phyloP scores from a whole-genome alignment of 2,888 invertebrate species.

The Nycteola revayana region DNA sequence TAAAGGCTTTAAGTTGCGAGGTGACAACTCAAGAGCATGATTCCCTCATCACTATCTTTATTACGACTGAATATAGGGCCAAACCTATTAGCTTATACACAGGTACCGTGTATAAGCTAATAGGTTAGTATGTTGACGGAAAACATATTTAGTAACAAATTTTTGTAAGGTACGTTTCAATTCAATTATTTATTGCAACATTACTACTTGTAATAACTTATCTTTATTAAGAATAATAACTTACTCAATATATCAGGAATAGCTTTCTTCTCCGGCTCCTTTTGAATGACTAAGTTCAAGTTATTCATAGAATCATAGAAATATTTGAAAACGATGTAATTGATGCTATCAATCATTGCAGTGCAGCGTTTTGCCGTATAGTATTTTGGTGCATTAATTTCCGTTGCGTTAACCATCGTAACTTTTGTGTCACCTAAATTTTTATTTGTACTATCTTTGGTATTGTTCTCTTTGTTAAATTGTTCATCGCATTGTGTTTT shows the following conservation, averaged over 20 bases:
- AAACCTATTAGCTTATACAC: no score
- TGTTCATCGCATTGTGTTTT: constrained; percentile 41
- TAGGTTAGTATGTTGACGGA: no score
- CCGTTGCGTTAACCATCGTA: constrained; percentile 40
- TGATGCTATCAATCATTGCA: constrained; percentile 40
- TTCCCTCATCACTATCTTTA: no score
- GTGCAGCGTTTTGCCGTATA: constrained; percentile 48
- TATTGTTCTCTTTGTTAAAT: constrained; percentile 19
- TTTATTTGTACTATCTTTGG: neutral
- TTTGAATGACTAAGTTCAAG: constrained; percentile 54
- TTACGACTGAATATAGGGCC: no score
- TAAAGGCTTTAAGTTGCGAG: no score
- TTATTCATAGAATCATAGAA: constrained; percentile 35
- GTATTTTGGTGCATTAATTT: constrained; percentile 39
- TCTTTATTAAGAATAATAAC: no score
- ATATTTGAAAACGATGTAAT: constrained; percentile 52
- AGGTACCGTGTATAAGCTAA: no score
- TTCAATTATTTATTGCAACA: no score
- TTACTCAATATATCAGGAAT: constrained; percentile 56
- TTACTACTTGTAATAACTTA: no score
- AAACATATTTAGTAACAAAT: no score
- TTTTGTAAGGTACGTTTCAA: no score
- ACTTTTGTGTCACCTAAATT: constrained; percentile 23
- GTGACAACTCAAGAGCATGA: no score
- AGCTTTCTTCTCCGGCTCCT: constrained; percentile 46